Base-by-base conservation (phyloP, 2,797 vertebrate species). In the Carcharodon carcharias region DNA sequence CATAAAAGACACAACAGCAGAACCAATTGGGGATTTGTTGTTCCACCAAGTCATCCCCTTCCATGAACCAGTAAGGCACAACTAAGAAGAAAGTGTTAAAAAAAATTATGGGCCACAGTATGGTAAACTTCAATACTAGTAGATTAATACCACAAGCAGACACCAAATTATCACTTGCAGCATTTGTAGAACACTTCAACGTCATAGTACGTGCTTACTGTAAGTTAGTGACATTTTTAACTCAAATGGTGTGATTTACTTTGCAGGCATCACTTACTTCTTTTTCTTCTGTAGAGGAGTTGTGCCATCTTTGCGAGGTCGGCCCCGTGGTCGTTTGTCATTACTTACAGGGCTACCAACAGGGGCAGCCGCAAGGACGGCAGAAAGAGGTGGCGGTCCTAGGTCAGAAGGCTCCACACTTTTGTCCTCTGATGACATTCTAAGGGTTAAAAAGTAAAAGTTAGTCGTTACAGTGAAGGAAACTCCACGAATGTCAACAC, bases 351-450 rank as follows among this genome's bases (percentile, higher is more conserved):
- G 98, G 97, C 98, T 99, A 98, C 98, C 98, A 97, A 98, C 98
- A 98, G 98, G 98, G 97, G 98, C 98, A 98, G 98, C 98, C 97
- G 98, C 98, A 97, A 97, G 97, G 96, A 97, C 97, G 96, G 97
- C 97, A 96, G 97, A 97, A 96, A 97, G 97, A 96, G 98, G 98
- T 96, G 98, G 98, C 97, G 98, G 98, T 31, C 94, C 94, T 97
- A 98, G 98, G 98, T 98, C 98, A 98, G 98, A 98, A 98, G 98
- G 98, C 97, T 98, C 98, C 98, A 98, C 98, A 98, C 98, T 98
- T 98, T 98, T 98, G 98, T 99, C 98, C 98, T 99, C 98, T 98
- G 99, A 98, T 98, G 99, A 99, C 99, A 99, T 99, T 99, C 99
- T 99, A 97, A 96, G 9, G 95, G 58, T 58, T 14, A 92, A 89